Evolutionary conservation across 1,140 invertebrate genomes (phyloP).

Genomic region (Aphelenchoides besseyi): DNA sequence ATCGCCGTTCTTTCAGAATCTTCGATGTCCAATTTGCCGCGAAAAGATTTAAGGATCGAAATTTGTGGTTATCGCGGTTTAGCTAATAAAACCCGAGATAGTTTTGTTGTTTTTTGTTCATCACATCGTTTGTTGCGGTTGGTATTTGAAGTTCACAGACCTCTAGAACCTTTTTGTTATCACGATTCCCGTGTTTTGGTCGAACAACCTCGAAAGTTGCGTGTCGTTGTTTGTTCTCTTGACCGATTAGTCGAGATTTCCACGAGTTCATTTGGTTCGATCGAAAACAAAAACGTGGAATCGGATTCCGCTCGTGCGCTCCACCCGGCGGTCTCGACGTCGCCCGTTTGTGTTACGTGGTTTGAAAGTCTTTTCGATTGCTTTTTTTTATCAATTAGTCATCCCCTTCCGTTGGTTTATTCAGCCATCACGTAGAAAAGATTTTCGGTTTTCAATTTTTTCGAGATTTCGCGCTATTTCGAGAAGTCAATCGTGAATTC

Average conservation of each 20-base stretch:
- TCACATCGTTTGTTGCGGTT: no score
- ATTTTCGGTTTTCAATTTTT: no score
- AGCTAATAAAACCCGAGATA: no score
- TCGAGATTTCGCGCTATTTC: no score
- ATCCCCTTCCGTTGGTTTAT: neutral
- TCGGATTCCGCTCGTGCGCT: neutral
- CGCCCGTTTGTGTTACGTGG: neutral
- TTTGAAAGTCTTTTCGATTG: neutral
- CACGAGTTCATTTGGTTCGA: neutral
- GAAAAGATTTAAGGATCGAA: neutral
- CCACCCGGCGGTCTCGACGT: neutral
- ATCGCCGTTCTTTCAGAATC: conserved; percentile 12
- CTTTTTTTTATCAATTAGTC: neutral
- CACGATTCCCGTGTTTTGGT: no score
- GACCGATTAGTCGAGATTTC: conserved; percentile 12
- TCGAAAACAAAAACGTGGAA: no score
- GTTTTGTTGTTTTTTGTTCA: no score
- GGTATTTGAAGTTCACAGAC: no score
- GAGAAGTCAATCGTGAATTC: no score
- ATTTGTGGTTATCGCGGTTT: no score
- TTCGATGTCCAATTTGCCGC: conserved; percentile 20
- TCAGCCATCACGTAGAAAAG: conserved; percentile 1
- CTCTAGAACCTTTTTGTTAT: no score
- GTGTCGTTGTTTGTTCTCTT: neutral
- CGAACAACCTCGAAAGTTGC: no score